Conservation (phyloP, 2,888 invertebrate genomes). For the Caenorhabditis parvicauda region DNA sequence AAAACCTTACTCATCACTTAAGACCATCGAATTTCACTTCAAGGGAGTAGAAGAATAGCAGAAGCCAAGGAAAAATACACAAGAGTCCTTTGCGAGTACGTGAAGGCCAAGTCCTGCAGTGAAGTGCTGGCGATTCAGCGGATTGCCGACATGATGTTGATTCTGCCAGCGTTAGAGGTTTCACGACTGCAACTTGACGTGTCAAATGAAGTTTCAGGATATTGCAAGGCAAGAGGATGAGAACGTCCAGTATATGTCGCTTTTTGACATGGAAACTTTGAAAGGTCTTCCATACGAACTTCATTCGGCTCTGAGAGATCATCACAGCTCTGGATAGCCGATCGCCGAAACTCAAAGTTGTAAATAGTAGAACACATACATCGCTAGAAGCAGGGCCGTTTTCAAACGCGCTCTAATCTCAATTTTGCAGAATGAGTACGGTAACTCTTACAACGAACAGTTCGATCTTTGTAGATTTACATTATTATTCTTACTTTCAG, state of each 20-base stretch:
- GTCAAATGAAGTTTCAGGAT: constrained; percentile 13
- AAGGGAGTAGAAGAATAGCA: not conserved
- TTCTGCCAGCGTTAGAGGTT: constrained; percentile 18
- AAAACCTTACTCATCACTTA: too few species aligned
- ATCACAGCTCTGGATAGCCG: too few species aligned
- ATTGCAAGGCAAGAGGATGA: constrained; percentile 42
- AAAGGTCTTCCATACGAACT: constrained; percentile 37
- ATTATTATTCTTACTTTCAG: too few species aligned
- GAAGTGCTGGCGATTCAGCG: constrained; percentile 14
- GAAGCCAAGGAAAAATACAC: constrained; percentile 2
- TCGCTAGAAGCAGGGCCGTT: too few species aligned
- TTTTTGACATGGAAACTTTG: constrained; percentile 39
- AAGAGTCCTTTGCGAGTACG: constrained; percentile 8
- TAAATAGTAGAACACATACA: too few species aligned
- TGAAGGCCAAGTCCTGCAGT: not conserved
- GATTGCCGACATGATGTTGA: constrained; percentile 7
- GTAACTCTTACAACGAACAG: too few species aligned
- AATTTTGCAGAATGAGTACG: too few species aligned
- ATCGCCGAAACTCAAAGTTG: too few species aligned
- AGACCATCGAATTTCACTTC: constrained; percentile 15
- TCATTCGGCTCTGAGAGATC: constrained; percentile 20
- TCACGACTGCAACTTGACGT: not conserved
- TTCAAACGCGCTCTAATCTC: too few species aligned
- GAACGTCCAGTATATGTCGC: constrained; percentile 41
- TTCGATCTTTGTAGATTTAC: too few species aligned